phyloP scores from a whole-genome alignment of 2,888 invertebrate species.

The Amorpha juglandis region DNA sequence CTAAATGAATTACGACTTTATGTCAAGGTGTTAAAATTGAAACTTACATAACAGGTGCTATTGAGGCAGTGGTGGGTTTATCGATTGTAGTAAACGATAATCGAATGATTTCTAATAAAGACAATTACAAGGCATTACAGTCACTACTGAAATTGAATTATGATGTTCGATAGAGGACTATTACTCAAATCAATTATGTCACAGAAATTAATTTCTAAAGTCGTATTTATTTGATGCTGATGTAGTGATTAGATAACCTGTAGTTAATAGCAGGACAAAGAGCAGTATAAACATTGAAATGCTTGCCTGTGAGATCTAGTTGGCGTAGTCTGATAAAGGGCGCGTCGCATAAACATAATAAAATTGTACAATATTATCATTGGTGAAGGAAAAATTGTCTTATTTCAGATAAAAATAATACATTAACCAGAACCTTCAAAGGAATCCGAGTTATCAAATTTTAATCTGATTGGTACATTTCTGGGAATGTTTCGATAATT shows the following conservation, averaged over 20 bases:
- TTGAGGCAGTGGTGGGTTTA: constrained; percentile 45
- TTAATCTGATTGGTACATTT: too few relatives aligned
- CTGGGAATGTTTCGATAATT: too few relatives aligned
- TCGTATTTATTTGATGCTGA: neutral
- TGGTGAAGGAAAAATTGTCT: too few relatives aligned
- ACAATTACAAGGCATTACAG: neutral
- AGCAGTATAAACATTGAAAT: neutral
- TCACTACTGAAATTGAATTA: neutral
- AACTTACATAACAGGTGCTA: constrained; percentile 30
- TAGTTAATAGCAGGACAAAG: neutral
- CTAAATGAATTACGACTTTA: constrained; percentile 40
- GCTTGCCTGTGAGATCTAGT: neutral
- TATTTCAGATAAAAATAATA: too few relatives aligned
- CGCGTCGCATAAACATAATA: too few relatives aligned
- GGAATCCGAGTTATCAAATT: too few relatives aligned
- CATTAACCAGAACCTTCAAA: too few relatives aligned
- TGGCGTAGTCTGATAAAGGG: too few relatives aligned
- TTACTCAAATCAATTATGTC: neutral
- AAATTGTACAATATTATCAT: too few relatives aligned
- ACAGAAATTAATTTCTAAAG: neutral
- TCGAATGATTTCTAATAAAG: neutral
- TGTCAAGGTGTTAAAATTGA: neutral
- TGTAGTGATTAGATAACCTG: too few relatives aligned
- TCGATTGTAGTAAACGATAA: constrained; percentile 1
- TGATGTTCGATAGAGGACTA: neutral